Percentiles rank a stretch among this genome's conserved stretches.
Evolutionary conservation across 2,797 vertebrate genomes (phyloP).

Genomic region (Loriculus beryllinus): DNA sequence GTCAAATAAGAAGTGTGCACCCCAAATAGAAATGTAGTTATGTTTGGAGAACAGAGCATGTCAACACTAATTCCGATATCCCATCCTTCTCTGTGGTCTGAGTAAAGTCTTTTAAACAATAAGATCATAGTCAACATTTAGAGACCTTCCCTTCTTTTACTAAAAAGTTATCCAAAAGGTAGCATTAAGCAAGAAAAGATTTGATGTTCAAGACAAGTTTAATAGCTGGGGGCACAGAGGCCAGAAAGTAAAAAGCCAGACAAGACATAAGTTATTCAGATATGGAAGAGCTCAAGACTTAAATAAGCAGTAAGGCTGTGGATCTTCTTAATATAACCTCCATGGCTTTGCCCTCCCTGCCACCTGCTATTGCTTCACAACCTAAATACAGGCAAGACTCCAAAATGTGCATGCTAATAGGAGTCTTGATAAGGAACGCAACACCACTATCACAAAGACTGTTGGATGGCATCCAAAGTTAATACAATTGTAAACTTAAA

Average conservation of each 20-base stretch:
- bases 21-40: background rate
- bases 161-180: background rate
- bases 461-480: background rate
- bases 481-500: background rate
- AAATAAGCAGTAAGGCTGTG: background rate
- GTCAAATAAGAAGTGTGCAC: background rate
- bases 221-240: background rate
- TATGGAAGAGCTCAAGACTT: background rate
- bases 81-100: background rate
- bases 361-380: background rate
- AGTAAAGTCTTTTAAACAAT: background rate
- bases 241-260: background rate
- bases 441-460: background rate
- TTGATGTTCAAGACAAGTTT: background rate
- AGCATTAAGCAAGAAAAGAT: background rate
- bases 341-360: background rate
- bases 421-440: background rate
- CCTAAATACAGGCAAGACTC: background rate
- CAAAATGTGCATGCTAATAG: fast-evolving
- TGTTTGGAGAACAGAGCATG: background rate
- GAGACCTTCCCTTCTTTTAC: background rate
- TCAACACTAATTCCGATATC: background rate
- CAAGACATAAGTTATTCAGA: background rate
- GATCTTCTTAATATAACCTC: background rate
- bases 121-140: background rate